Percentiles rank a stretch among this genome's conserved stretches.
phyloP scores from a whole-genome alignment of 2,797 vertebrate genomes.

The Anguilla anguilla region DNA sequence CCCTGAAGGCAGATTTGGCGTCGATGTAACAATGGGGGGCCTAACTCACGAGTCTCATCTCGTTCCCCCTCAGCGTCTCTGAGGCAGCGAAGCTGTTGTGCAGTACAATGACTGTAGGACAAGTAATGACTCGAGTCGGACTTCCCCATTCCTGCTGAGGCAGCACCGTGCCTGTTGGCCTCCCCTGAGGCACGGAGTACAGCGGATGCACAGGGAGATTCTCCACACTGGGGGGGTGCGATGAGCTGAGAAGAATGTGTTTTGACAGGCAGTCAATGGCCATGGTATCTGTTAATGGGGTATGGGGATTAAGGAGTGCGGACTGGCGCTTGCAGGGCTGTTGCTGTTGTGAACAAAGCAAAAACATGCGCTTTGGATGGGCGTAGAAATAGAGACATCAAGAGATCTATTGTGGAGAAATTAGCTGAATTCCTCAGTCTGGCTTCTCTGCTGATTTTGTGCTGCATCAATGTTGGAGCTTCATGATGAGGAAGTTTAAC shows the following conservation, averaged over 20 bases:
- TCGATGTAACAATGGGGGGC: constrained; percentile 6
- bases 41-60: not conserved
- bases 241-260: not conserved
- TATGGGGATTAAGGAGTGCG: not conserved
- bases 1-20: not conserved
- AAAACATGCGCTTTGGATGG: not conserved
- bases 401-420: not conserved
- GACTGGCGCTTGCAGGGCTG: not conserved
- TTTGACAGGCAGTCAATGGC: constrained; percentile 4
- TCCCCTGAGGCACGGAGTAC: not conserved
- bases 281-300: not conserved
- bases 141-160: constrained; percentile 9
- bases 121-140: not conserved
- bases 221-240: not conserved
- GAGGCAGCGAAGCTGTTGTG: constrained; percentile 8
- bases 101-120: not conserved
- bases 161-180: not conserved
- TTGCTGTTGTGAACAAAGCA: not conserved
- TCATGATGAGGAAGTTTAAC: not conserved
- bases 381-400: constrained; percentile 1
- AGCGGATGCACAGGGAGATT: not conserved
- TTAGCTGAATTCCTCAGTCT: not conserved
- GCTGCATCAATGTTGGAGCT: not conserved
- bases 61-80: not conserved
- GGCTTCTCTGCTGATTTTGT: not conserved